phyloP scores from a whole-genome alignment of 2,797 vertebrate genomes.

The Mus spretus region DNA sequence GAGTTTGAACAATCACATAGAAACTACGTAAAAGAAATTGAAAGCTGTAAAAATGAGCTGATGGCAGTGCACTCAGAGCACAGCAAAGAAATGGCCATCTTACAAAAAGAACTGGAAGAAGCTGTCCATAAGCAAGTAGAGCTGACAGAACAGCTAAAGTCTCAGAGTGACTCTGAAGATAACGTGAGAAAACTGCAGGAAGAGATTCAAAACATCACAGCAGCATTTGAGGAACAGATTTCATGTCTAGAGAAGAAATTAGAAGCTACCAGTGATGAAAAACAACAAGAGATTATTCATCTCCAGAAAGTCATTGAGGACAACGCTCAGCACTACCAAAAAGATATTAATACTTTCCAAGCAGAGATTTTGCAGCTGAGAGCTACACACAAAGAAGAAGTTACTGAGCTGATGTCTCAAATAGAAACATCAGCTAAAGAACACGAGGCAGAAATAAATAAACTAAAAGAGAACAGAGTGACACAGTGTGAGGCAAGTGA shows the following conservation, averaged over 20 bases:
- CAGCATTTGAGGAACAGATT: conserved; percentile 90
- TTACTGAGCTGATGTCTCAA: conserved; percentile 90
- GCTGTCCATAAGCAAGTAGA: conserved; percentile 88
- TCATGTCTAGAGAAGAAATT: conserved; percentile 90
- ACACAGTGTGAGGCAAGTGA: conserved; percentile 91
- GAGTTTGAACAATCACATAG: conserved; percentile 88
- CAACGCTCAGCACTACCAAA: conserved; percentile 90
- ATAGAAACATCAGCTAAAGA: conserved; percentile 88
- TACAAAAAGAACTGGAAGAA: conserved; percentile 91
- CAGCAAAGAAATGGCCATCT: conserved; percentile 89
- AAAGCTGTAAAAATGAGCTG: conserved; percentile 90
- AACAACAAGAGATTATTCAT: conserved; percentile 87
- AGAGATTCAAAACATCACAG: conserved; percentile 86
- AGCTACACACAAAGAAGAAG: conserved; percentile 91
- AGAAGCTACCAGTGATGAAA: conserved; percentile 86
- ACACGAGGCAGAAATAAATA: conserved; percentile 91
- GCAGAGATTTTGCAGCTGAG: conserved; percentile 91
- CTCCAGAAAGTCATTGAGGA: conserved; percentile 90
- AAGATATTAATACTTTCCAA: conserved; percentile 92
- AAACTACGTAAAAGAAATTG: conserved; percentile 89
- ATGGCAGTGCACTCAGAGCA: conserved; percentile 88
- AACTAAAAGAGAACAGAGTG: conserved; percentile 90
- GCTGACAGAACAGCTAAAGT: conserved; percentile 87
- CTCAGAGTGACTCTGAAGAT: conserved; percentile 86
- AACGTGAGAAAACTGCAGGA: conserved; percentile 87